Percentiles rank a stretch among this genome's conserved stretches.
These are phyloP conservation scores for Eilema caniola DNA, from an alignment of 2,888 invertebrate species.

Conservation along the genomic window DNA sequence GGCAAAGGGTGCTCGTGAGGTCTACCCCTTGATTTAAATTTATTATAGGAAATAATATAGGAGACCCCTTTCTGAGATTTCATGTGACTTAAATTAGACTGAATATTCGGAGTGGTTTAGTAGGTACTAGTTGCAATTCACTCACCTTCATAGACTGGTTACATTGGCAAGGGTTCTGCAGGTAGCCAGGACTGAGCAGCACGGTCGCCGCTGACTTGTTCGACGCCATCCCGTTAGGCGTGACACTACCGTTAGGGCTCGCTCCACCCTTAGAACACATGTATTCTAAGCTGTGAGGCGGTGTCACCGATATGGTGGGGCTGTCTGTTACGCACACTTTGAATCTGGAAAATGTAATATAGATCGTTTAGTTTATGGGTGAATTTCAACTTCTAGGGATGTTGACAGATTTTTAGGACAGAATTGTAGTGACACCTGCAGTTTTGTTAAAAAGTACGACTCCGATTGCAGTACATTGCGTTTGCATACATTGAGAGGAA, in stretches of 20 bases:
- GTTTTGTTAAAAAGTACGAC: no score
- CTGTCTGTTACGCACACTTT: constrained; percentile 80
- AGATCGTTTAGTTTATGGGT: background rate
- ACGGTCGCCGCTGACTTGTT: constrained; percentile 78
- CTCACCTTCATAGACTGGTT: constrained; percentile 80
- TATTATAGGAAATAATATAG: no score
- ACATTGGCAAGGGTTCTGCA: constrained; percentile 82
- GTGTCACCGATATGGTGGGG: constrained; percentile 81
- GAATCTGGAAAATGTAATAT: constrained; percentile 61
- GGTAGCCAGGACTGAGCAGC: constrained; percentile 78
- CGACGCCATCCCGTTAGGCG: constrained; percentile 80
- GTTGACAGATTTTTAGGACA: no score
- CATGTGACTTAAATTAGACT: no score
- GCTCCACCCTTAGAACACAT: constrained; percentile 74
- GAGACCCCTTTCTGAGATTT: no score
- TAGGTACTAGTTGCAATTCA: constrained; percentile 3
- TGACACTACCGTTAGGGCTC: constrained; percentile 78
- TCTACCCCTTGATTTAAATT: no score
- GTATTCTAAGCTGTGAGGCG: constrained; percentile 82
- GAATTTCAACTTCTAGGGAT: no score
- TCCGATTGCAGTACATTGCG: no score
- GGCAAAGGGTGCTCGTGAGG: no score
- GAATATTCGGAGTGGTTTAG: no score
- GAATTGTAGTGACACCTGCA: no score
- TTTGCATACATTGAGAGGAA: no score